Percentiles rank a stretch among this genome's conserved stretches.
These are phyloP conservation scores for Helostoma temminkii DNA, from an alignment of 2,797 vertebrate species.

Conservation along the genomic window DNA sequence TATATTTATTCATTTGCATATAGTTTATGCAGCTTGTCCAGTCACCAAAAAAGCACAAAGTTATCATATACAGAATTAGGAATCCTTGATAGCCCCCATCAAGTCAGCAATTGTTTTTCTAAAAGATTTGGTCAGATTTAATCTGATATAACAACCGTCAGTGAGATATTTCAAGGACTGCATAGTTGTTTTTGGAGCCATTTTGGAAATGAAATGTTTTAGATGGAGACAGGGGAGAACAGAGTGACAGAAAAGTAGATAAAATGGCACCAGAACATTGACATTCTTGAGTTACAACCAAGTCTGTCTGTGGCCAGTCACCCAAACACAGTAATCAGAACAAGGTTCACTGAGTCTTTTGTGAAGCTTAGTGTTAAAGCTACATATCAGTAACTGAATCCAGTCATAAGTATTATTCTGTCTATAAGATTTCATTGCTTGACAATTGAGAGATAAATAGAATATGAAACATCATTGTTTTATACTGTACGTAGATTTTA, in stretches of 20 bases:
- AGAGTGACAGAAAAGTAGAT: slow-evolving; percentile 6
- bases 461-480: background rate
- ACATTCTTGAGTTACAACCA: slow-evolving; percentile 34
- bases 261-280: slow-evolving; percentile 30
- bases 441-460: background rate
- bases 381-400: slow-evolving; percentile 21
- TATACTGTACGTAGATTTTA: background rate
- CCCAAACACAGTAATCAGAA: slow-evolving; percentile 40
- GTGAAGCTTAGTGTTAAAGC: slow-evolving; percentile 20
- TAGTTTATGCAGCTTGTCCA: background rate
- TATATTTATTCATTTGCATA: background rate
- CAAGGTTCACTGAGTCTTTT: slow-evolving; percentile 41
- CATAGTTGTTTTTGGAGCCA: background rate
- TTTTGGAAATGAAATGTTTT: slow-evolving; percentile 5
- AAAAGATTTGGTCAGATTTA: slow-evolving; percentile 2
- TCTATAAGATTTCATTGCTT: background rate
- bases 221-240: background rate
- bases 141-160: background rate
- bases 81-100: background rate
- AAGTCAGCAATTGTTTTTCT: background rate
- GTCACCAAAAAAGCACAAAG: background rate
- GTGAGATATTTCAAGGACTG: slow-evolving; percentile 13
- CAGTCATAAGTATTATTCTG: slow-evolving; percentile 7
- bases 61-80: background rate
- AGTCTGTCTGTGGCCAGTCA: slow-evolving; percentile 36